Base-by-base conservation (phyloP, 2,797 vertebrate genomes). In the Tenualosa ilisha region DNA sequence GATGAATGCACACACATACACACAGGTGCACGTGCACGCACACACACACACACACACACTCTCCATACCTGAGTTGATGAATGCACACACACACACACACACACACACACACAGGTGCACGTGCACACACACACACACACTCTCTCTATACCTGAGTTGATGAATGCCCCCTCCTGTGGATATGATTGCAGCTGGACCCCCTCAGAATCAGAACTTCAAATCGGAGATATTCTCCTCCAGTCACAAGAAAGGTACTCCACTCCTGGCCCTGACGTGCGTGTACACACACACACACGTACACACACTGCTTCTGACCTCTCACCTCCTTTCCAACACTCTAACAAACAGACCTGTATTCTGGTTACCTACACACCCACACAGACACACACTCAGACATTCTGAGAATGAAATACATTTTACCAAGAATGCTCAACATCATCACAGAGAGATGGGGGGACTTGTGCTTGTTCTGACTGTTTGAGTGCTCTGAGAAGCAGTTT, bases 171-270 rank as follows among this genome's bases (percentile, higher is more conserved):
- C 89, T 68, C 88, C 89, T 93, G 88, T 94, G 90, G 82, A 87
- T 94, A 87, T 86, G 88, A 86, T 95, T 94, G 87, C 94, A 96
- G 96, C 95, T 92, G 96, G 96, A 95, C 96, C 96, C 88, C 96
- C 95, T 31, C 31, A 31, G 31, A 31, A 31, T 89, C 96, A 96
- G 95, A 96, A 96, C 95, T 96, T 96, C 95, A 96, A 96, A 95
- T 95, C 96, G 86, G 96, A 96, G 95, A 96, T 96, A 93, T 96
- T 96, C 91, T 95, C 96, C 89, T 92, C 95, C 90, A 96, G 96
- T 95, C 95, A 94, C 94, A 96, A 96, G 94, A 96, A 96, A 96
- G 96, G 96, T 96, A 95, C 92, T 91, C 90, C 91, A 88, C 89
- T 90, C 90, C 4, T 75, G 90, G 90, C 89, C 85, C 88, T 15